Evolutionary conservation across 2,113 vertebrate species (phyloP).

Genomic region (Lates calcarifer): DNA sequence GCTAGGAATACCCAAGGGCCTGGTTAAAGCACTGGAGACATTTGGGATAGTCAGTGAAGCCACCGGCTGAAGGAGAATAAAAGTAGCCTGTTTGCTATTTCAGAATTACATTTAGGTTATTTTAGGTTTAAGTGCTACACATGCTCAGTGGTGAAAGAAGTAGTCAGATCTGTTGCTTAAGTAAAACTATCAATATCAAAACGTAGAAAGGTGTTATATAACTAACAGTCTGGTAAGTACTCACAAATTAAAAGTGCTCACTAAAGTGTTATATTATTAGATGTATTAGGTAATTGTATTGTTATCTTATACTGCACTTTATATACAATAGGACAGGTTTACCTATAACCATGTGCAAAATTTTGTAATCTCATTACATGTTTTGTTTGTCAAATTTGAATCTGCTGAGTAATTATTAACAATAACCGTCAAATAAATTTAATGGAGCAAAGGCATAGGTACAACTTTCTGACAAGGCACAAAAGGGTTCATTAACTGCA

Average conservation of each 20-base stretch:
- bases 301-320: too few relatives aligned
- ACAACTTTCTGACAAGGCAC: background rate
- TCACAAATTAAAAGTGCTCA: too few relatives aligned
- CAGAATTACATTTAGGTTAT: slow-evolving; percentile 7
- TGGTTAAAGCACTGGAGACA: slow-evolving; percentile 64
- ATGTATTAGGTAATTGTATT: too few relatives aligned
- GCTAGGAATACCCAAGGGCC: slow-evolving; percentile 69
- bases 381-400: background rate
- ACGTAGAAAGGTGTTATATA: background rate
- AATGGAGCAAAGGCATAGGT: background rate
- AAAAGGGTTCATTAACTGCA: background rate
- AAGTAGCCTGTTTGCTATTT: slow-evolving; percentile 25
- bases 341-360: background rate
- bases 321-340: background rate
- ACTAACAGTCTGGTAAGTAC: too few relatives aligned
- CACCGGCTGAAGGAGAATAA: slow-evolving; percentile 36
- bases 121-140: slow-evolving; percentile 1
- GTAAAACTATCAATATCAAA: background rate
- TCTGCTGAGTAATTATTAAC: background rate
- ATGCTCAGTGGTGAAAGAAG: background rate
- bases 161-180: background rate
- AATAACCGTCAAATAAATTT: too few relatives aligned
- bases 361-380: background rate
- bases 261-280: too few relatives aligned
- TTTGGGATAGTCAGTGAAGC: slow-evolving; percentile 45